Evolutionary conservation across 1,140 invertebrate species (phyloP).

Genomic region (Antheraea pernyi): DNA sequence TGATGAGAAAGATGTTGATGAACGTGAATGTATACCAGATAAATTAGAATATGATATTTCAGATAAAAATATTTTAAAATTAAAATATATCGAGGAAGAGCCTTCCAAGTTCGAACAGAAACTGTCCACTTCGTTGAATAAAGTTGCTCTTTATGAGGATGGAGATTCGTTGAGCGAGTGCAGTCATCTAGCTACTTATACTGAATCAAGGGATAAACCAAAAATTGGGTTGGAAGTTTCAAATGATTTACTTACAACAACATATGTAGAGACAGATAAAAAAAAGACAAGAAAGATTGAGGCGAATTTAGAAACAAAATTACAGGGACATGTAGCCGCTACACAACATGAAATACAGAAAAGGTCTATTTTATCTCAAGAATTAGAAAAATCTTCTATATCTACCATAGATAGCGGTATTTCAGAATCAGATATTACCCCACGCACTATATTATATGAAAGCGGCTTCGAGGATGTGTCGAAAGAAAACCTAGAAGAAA

Average conservation of each 20-base stretch:
- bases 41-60: not conserved
- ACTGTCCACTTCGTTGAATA: not conserved
- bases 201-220: not conserved
- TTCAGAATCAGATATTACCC: constrained; percentile 38
- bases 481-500: constrained; percentile 69
- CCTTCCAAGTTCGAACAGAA: no score
- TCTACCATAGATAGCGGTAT: constrained; percentile 39
- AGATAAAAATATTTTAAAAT: not conserved
- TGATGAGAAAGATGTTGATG: constrained; percentile 36
- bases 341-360: constrained; percentile 8
- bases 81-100: not conserved
- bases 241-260: not conserved
- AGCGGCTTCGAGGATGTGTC: constrained; percentile 70
- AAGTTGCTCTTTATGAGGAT: not conserved
- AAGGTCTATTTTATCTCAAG: constrained; percentile 6
- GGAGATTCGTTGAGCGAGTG: not conserved
- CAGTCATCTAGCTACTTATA: not conserved
- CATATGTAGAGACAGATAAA: not conserved
- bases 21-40: constrained; percentile 16
- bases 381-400: constrained; percentile 22
- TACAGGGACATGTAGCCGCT: not conserved
- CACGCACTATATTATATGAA: constrained; percentile 30
- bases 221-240: not conserved
- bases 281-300: not conserved
- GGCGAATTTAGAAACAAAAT: not conserved